These are phyloP conservation scores for Maniola jurtina DNA, from an alignment of 1,140 invertebrate species.

Conservation along the genomic window DNA sequence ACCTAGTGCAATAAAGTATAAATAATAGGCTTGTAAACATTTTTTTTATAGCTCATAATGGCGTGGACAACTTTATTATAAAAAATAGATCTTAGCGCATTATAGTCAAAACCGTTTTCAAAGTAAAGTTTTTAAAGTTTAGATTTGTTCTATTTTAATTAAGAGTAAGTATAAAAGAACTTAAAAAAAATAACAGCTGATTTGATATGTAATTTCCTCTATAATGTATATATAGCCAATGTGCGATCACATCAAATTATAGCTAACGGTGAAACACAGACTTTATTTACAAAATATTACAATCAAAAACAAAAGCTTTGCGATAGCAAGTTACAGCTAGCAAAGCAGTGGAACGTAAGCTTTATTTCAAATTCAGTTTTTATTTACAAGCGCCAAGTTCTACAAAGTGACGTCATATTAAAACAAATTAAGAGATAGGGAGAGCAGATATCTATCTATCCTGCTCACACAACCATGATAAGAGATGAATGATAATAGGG, in stretches of 20 bases:
- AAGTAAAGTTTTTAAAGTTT: neutral
- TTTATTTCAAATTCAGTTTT: neutral
- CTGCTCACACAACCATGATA: slow-evolving; percentile 32
- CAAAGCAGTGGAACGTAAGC: neutral
- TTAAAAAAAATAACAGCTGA: too few species aligned
- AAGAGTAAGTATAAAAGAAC: too few species aligned
- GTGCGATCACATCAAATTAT: too few species aligned
- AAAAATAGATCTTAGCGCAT: neutral
- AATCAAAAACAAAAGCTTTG: neutral
- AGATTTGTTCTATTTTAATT: too few species aligned
- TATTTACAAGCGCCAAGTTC: neutral
- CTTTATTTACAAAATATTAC: neutral
- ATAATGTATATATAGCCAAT: too few species aligned
- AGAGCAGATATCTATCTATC: slow-evolving; percentile 23
- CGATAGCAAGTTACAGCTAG: neutral
- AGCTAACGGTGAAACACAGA: too few species aligned
- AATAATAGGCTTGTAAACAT: neutral
- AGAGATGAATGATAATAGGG: slow-evolving; percentile 11
- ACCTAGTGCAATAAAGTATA: neutral
- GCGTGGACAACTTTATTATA: neutral
- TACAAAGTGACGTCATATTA: neutral
- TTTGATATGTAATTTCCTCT: too few species aligned
- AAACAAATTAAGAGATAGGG: neutral
- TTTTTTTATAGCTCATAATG: neutral
- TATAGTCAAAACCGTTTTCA: neutral